phyloP scores from a whole-genome alignment of 1,140 invertebrate species.

The Chrysomallon squamiferum region DNA sequence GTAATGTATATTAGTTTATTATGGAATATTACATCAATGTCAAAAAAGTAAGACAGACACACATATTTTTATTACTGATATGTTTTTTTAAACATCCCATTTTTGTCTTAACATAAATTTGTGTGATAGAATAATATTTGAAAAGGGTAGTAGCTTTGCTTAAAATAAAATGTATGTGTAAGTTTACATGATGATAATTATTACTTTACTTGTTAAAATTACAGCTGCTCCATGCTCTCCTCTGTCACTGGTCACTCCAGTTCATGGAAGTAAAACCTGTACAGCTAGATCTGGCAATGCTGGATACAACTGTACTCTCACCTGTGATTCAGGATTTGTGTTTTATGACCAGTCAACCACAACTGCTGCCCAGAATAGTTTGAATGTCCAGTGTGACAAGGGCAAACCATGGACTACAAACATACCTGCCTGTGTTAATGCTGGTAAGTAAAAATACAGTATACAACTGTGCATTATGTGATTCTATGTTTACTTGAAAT shows the following conservation, averaged over 20 bases:
- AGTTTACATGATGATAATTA: neutral
- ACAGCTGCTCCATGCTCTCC: slow-evolving; percentile 20
- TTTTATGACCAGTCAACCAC: slow-evolving; percentile 11
- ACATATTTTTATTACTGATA: no score
- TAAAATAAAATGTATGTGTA: no score
- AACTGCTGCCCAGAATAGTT: neutral
- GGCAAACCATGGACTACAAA: slow-evolving; percentile 3
- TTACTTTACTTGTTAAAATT: no score
- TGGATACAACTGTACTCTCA: slow-evolving; percentile 13
- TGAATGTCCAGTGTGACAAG: neutral
- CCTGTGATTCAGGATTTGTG: slow-evolving; percentile 15
- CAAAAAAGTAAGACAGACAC: no score
- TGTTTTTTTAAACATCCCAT: no score
- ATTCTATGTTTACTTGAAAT: no score
- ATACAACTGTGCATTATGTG: no score
- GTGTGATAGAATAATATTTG: no score
- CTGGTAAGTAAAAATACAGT: slow-evolving; percentile 9
- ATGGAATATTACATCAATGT: no score
- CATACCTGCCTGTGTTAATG: slow-evolving; percentile 5
- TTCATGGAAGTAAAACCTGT: slow-evolving; percentile 15
- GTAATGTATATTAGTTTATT: no score
- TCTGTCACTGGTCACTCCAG: slow-evolving; percentile 6
- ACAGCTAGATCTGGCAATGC: neutral
- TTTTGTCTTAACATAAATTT: no score
- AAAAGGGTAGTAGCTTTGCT: no score